Evolutionary conservation across 2,797 vertebrate genomes (phyloP).

Genomic region (Betta splendens): DNA sequence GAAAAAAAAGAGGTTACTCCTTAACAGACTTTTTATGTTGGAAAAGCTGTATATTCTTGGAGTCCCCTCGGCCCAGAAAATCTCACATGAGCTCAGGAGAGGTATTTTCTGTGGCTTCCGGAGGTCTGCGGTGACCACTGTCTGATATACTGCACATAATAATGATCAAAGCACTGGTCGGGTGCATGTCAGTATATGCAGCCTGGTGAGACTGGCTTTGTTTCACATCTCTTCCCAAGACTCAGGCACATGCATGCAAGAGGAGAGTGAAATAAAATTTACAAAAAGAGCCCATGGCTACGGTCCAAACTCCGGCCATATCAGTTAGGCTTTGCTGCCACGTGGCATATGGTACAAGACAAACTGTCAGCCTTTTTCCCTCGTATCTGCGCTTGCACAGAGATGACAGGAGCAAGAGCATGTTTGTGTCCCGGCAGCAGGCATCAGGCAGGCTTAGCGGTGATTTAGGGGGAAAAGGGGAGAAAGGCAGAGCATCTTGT

Average conservation of each 20-base stretch:
- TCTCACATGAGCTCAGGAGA: slow-evolving; percentile 31
- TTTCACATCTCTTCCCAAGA: slow-evolving; percentile 76
- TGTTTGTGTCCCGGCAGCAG: slow-evolving; percentile 77
- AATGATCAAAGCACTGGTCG: slow-evolving; percentile 62
- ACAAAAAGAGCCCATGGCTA: slow-evolving; percentile 74
- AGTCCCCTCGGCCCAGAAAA: slow-evolving; percentile 21
- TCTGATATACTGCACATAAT: slow-evolving; percentile 70
- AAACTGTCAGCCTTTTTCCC: slow-evolving; percentile 82
- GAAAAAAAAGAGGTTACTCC: slow-evolving; percentile 25
- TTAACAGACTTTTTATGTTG: background rate
- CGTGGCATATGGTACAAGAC: slow-evolving; percentile 85
- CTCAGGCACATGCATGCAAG: slow-evolving; percentile 67
- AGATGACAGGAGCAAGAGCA: slow-evolving; percentile 77
- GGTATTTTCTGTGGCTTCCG: slow-evolving; percentile 38
- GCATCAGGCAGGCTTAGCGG: slow-evolving; percentile 77
- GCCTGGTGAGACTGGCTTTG: slow-evolving; percentile 67
- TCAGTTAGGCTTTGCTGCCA: slow-evolving; percentile 84
- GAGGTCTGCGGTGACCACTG: slow-evolving; percentile 44
- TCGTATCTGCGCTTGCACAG: slow-evolving; percentile 64
- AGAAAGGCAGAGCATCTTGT: slow-evolving; percentile 72
- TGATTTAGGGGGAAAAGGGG: slow-evolving; percentile 81
- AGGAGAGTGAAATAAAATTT: slow-evolving; percentile 61
- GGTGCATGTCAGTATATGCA: slow-evolving; percentile 55
- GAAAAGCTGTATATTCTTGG: slow-evolving; percentile 22
- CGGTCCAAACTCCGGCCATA: slow-evolving; percentile 75